phyloP scores from a whole-genome alignment of 2,797 vertebrate genomes.

The Chiroxiphia lanceolata region DNA sequence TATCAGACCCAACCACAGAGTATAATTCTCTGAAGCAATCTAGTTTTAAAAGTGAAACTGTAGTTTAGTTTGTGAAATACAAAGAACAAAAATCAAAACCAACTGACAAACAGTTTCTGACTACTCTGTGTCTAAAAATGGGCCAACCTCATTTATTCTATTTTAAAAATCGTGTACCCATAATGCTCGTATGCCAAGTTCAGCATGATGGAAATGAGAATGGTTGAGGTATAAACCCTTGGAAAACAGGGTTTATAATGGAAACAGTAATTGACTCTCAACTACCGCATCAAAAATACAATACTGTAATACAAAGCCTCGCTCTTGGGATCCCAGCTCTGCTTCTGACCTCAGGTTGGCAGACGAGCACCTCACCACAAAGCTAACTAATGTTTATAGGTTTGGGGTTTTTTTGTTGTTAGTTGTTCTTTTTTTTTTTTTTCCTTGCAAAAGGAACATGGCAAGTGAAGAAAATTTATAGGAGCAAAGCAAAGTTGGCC shows the following conservation, averaged over 20 bases:
- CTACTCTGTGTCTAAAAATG: slow-evolving; percentile 73
- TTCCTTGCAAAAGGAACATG: background rate
- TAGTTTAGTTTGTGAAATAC: slow-evolving; percentile 25
- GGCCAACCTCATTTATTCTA: slow-evolving; percentile 69
- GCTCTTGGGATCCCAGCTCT: slow-evolving; percentile 66
- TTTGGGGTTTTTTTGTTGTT: slow-evolving; percentile 32
- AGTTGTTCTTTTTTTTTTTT: slow-evolving; percentile 3
- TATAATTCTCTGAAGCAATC: background rate
- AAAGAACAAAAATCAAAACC: slow-evolving; percentile 55
- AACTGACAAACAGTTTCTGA: slow-evolving; percentile 62
- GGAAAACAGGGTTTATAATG: slow-evolving; percentile 80
- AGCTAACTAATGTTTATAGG: slow-evolving; percentile 78
- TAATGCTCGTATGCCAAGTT: slow-evolving; percentile 64
- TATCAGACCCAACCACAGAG: background rate
- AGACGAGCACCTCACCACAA: slow-evolving; percentile 77
- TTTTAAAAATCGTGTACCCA: slow-evolving; percentile 75
- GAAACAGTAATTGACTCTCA: slow-evolving; percentile 81
- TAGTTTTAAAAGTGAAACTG: background rate
- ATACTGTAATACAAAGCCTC: slow-evolving; percentile 76
- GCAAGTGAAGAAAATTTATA: slow-evolving; percentile 48
- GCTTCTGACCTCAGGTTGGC: slow-evolving; percentile 78
- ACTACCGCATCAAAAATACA: slow-evolving; percentile 80
- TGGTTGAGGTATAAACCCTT: slow-evolving; percentile 75
- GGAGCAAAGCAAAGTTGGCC: slow-evolving; percentile 1
- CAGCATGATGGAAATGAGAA: slow-evolving; percentile 68